Conservation (phyloP, 2,888 invertebrate species). For the Steromphala cineraria region DNA sequence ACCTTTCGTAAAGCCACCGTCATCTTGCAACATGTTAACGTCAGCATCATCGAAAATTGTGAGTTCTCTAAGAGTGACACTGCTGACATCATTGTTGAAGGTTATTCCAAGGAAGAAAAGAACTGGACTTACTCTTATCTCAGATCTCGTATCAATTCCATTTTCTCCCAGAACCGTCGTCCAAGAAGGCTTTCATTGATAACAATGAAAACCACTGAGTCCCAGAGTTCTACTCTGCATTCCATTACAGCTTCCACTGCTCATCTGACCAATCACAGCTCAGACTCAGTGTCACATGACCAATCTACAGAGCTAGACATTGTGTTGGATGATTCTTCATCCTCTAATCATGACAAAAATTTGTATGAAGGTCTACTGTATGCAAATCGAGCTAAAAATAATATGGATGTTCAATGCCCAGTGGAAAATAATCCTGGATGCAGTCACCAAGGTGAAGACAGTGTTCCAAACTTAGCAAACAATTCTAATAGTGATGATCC, state of each 20-base stretch:
- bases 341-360: not conserved
- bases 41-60: slow-evolving; percentile 67
- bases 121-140: slow-evolving; percentile 58
- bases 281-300: slow-evolving; percentile 26
- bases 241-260: slow-evolving; percentile 27
- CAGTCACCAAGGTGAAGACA: not conserved
- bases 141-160: slow-evolving; percentile 28
- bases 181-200: not conserved
- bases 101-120: slow-evolving; percentile 60
- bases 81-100: slow-evolving; percentile 65
- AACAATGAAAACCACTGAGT: slow-evolving; percentile 33
- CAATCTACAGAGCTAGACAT: not conserved
- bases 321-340: too few relatives aligned
- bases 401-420: not conserved
- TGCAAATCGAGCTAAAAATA: not conserved
- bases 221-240: slow-evolving; percentile 34
- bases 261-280: slow-evolving; percentile 25
- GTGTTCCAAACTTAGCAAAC: not conserved
- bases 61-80: slow-evolving; percentile 66
- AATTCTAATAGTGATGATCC: not conserved
- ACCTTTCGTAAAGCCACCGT: slow-evolving; percentile 66
- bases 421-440: not conserved
- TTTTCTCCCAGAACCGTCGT: slow-evolving; percentile 27
- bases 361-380: too few relatives aligned
- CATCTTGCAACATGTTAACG: slow-evolving; percentile 61